A percentile compares a stretch with the other conserved stretches of the same genome.
Conservation (phyloP, 1,140 invertebrate species). For the Ceratoteleas bidentatus region DNA sequence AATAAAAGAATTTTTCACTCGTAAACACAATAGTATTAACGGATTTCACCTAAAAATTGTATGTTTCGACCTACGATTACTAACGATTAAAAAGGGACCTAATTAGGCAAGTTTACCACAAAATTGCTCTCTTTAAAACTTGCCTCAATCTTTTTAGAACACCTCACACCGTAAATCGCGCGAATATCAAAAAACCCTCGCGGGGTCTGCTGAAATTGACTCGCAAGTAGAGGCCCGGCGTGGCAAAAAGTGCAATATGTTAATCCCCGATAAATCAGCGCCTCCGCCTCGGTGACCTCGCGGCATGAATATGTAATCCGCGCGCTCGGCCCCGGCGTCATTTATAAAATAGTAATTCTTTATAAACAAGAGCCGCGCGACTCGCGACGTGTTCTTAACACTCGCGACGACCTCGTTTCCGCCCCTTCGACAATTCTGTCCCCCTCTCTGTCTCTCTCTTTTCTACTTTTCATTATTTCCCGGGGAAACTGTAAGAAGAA, state of each 20-base stretch:
- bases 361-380: constrained; percentile 42
- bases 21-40: too few species aligned
- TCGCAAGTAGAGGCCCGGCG: background rate
- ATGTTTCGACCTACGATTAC: too few species aligned
- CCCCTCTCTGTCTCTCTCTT: constrained; percentile 3
- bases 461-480: constrained; percentile 52
- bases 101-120: too few species aligned
- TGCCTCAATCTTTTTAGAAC: too few species aligned
- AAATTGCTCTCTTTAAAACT: too few species aligned
- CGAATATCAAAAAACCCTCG: too few species aligned
- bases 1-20: too few species aligned
- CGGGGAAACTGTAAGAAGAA: constrained; percentile 36
- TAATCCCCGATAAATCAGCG: constrained; percentile 23
- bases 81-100: too few species aligned
- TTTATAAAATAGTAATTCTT: constrained; percentile 49
- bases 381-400: constrained; percentile 33
- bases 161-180: too few species aligned
- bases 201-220: background rate
- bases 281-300: constrained; percentile 10
- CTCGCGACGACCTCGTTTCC: constrained; percentile 24
- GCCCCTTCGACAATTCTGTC: too few species aligned
- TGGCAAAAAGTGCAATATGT: constrained; percentile 28
- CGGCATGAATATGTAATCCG: constrained; percentile 28
- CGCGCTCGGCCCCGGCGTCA: background rate
- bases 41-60: too few species aligned